These are phyloP conservation scores for Meriones unguiculatus DNA, from an alignment of 2,113 vertebrate species.

Conservation along the genomic window DNA sequence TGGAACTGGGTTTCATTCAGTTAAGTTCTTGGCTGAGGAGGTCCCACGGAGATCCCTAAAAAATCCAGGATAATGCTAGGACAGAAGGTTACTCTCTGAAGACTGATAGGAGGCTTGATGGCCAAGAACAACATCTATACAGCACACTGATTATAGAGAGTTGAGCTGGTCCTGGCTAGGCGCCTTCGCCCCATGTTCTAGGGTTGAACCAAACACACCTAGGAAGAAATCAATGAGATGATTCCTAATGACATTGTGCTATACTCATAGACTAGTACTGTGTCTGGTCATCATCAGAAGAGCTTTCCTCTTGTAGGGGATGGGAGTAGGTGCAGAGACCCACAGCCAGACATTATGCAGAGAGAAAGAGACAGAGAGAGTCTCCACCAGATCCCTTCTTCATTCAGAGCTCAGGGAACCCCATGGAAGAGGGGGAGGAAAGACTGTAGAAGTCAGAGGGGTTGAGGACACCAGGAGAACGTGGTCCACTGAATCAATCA, in stretches of 20 bases:
- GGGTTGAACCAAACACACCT: not conserved
- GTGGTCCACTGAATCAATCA: not conserved
- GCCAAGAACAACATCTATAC: not conserved
- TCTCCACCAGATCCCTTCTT: not conserved
- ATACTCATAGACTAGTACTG: not conserved
- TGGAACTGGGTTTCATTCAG: not conserved
- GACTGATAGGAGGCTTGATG: not conserved
- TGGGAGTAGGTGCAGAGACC: too few relatives aligned
- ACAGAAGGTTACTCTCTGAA: not conserved
- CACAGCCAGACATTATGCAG: not conserved
- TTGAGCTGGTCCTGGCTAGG: not conserved
- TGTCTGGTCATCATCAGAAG: not conserved
- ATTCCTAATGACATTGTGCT: not conserved
- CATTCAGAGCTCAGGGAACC: not conserved
- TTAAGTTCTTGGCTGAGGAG: not conserved
- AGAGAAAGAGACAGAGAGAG: too few relatives aligned
- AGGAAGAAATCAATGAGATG: not conserved
- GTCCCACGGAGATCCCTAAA: not conserved
- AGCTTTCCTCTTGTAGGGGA: not conserved
- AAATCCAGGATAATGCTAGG: not conserved
- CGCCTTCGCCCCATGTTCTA: not conserved
- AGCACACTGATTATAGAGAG: not conserved
- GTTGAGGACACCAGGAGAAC: too few relatives aligned
- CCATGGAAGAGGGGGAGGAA: not conserved
- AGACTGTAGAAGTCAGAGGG: not conserved